phyloP scores from a whole-genome alignment of 2,797 vertebrate species.

The Sebastes trivittatus region DNA sequence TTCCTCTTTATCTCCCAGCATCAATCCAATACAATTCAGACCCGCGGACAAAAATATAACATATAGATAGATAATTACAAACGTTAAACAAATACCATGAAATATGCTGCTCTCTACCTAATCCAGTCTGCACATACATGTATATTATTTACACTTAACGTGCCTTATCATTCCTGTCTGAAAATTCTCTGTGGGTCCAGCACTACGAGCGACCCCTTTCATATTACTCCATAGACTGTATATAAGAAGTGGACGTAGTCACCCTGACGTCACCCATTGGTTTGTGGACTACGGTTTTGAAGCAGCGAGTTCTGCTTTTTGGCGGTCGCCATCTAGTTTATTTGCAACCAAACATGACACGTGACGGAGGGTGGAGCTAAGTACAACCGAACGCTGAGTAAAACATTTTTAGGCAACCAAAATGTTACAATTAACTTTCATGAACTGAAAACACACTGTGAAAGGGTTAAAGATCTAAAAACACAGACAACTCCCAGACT shows the following conservation, averaged over 20 bases:
- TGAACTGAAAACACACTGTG: too few species aligned
- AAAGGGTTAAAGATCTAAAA: fast-evolving
- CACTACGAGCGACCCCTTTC: too few species aligned
- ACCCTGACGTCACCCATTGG: too few species aligned
- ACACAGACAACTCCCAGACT: too few species aligned
- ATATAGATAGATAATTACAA: not conserved
- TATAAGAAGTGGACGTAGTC: too few species aligned
- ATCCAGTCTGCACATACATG: not conserved
- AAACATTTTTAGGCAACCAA: fast-evolving
- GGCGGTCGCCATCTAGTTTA: fast-evolving
- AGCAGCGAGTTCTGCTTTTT: fast-evolving
- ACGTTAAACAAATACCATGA: not conserved
- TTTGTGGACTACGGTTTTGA: too few species aligned
- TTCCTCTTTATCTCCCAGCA: not conserved
- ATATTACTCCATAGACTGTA: too few species aligned
- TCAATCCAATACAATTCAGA: not conserved
- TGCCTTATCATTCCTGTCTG: too few species aligned
- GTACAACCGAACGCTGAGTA: too few species aligned
- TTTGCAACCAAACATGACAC: too few species aligned
- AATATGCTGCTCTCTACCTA: not conserved
- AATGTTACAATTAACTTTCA: too few species aligned
- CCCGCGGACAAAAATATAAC: not conserved
- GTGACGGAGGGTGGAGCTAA: too few species aligned
- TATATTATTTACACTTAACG: not conserved
- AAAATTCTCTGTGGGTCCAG: not conserved